Base-by-base conservation (phyloP, 2,113 vertebrate genomes). In the Etheostoma spectabile region DNA sequence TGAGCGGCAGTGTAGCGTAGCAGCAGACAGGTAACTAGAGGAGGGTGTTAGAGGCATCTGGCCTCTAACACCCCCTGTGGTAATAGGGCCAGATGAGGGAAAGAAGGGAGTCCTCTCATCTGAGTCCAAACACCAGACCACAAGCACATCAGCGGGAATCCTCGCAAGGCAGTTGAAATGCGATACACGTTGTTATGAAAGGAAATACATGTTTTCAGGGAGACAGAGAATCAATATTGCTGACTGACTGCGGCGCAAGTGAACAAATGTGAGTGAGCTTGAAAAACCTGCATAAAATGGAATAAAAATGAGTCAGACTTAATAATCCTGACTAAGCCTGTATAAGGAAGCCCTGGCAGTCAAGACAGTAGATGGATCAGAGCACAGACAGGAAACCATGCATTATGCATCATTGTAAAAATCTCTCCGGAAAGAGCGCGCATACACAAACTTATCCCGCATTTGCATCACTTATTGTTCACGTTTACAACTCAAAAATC, bases 301-400 rank as follows among this genome's bases (percentile, higher is more conserved):
- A 93, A 91, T 93, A 91, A 89, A 89, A 95, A 94, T 93, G 95
- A 94, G 90, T 93, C 91, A 79, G 89, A 93, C 92, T 93, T 93
- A 95, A 94, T 95, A 94, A 95, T 94, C 90, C 85, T 75, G 92
- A 92, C 91, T 94, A 94, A 95, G 92, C 91, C 88, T 3, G 87
- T 78, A 67, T 93, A 89, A 94, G 91, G 87, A 93, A 93, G 87
- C 90, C n/a, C 80, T 88, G 80, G 92, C 90, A 93, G 92, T 91
- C 79, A 91, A 93, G 92, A 93, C 91, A 91, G 92, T 91, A 80
- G 91, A 87, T 82, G 93, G 92, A 94, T 93, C 88, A 92, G 89
- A 89, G 89, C 86, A 82, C 78, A 93, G 90, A 89, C 93, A 84
- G 87, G 64, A 77, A 81, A 72, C 56, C 91, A 95, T 95, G 90